Evolutionary conservation across 2,888 invertebrate species (phyloP).

Genomic region (Drosophila silvestris): DNA sequence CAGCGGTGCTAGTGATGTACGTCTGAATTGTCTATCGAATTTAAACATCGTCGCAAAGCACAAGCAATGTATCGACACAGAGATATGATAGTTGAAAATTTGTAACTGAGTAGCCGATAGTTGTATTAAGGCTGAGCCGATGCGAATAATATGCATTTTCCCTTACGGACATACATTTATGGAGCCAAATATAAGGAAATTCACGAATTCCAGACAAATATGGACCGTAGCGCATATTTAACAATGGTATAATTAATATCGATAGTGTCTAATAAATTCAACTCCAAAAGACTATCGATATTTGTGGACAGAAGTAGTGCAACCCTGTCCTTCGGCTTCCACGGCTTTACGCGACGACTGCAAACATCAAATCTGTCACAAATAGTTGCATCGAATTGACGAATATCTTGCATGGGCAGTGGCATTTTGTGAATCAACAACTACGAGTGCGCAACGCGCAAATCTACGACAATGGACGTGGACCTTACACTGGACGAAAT

Average conservation of each 20-base stretch:
- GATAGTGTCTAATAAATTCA: not conserved
- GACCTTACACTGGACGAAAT: slow-evolving; percentile 67
- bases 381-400: not conserved
- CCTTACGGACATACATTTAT: not conserved
- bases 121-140: not conserved
- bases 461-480: slow-evolving; percentile 48
- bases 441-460: slow-evolving; percentile 12
- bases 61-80: not conserved
- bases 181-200: not conserved
- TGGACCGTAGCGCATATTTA: not conserved
- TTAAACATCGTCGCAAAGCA: not conserved
- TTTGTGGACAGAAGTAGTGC: not conserved
- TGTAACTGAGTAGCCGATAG: not conserved
- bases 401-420: not conserved
- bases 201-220: too few species aligned
- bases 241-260: not conserved
- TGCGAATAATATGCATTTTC: not conserved
- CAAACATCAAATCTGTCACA: not conserved
- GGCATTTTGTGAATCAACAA: slow-evolving; percentile 1
- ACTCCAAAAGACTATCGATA: slow-evolving; percentile 18
- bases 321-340: slow-evolving; percentile 24
- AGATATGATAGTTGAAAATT: not conserved
- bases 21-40: not conserved
- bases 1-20: slow-evolving; percentile 47
- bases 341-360: not conserved